Evolutionary conservation across 1,140 invertebrate species (phyloP), one percentile per base, ranked within the genome.

Genomic region (Meloidogyne hapla): DNA sequence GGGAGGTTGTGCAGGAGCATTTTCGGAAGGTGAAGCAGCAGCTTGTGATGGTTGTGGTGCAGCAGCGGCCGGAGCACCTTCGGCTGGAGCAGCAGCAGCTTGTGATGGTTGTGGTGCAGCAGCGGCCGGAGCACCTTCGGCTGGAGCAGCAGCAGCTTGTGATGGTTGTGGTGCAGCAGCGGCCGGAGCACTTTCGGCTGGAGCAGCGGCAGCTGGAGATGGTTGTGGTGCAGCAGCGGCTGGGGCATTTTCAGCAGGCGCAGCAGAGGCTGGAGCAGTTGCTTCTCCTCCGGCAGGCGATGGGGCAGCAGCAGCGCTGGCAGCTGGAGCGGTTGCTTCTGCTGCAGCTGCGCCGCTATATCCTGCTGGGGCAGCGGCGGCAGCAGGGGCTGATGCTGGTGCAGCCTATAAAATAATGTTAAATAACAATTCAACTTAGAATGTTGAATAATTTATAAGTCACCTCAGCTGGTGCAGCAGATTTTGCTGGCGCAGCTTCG

Each of bases 21-120:
- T n/a, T n/a, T n/a, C 28, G 5, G 26, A n/a, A n/a, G n/a, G n/a
- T n/a, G n/a, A n/a, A n/a, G n/a, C 69, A 48, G 42, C 69, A 25
- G 69, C 69, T 8, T 23, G 28, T 18, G 40, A 21, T 72, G 15
- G n/a, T n/a, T n/a, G n/a, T n/a, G n/a, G 70, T 4, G 26, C 70
- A 48, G 70, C 13, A n/a, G 56, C 18, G 21, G 70, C 56, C n/a
- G 69, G 62, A 2, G 28, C 33, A 48, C 8, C 12, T 28, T n/a
- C 69, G 8, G 10, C 69, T 18, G n/a, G 21, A 9, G 42, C n/a
- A 15, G 26, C 68, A 25, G 68, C 23, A 5, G 61, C 28, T 15
- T 26, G 42, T 71, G 69, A 48, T 70, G 28, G 69, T 70, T 70
- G 69, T n/a, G 69, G 42, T 70, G 62, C 3, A 18, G 38, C 38